Base-by-base conservation (phyloP, 64 coral and sea anemone species). In the Trachythela sp. region DNA sequence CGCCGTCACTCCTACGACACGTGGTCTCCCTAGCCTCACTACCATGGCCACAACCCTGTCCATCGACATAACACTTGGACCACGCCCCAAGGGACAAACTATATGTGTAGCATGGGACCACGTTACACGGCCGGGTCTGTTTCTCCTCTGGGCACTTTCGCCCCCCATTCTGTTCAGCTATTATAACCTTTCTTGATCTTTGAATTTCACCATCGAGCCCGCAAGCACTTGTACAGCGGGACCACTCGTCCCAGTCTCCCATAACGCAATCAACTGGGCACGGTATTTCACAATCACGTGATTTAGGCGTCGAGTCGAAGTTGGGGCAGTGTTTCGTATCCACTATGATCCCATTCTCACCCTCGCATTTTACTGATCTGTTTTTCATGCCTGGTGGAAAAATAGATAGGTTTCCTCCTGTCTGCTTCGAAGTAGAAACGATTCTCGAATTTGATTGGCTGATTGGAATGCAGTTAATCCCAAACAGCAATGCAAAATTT, bases 41-140 rank as follows among this genome's bases (percentile, higher is more conserved):
- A 35, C 75, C 75, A 2, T 80, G 15, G 3, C 75, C 75, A 80
- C 75, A 80, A 20, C 75, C 75, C 37, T 35, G 37, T 34, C 75
- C 75, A 80, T 80, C 75, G 35, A 80, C 75, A 39, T 80, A 80
- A 39, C 75, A 80, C 37, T 80, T 80, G 31, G 75, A 80, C 75
- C 75, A 80, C 37, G 0, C 20, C 75, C 75, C 75, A 37, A 29
- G 33, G 30, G 31, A 17, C 33, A 80, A 37, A 22, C 75, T 35
- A 22, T 80, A 80, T 30, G 7, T 2, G 33, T 37, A 35, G 35
- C 75, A 80, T 9, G 75, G 75, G 3, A 14, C 30, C 37, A 15
- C 75, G 37, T 80, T 80, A 80, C 75, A 80, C 75, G 75, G 75
- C 75, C 3, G 31, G 8, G 26, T 14, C 75, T 80, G 75, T 35